phyloP scores from a whole-genome alignment of 2,113 vertebrate genomes.

The Machaerirhynchus nigripectus region DNA sequence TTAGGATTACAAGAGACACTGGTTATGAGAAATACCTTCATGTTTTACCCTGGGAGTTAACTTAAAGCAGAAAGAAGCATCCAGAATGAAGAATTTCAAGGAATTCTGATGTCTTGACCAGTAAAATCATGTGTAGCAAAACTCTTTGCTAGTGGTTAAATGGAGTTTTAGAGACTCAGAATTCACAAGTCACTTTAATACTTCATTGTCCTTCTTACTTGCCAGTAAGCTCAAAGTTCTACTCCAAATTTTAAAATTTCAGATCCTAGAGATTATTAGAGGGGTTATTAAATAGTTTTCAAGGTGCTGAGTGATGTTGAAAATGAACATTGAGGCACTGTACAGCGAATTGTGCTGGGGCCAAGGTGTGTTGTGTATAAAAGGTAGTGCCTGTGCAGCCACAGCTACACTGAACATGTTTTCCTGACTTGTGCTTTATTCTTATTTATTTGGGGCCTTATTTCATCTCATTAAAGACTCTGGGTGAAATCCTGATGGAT shows the following conservation, averaged over 20 bases:
- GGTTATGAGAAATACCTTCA: background rate
- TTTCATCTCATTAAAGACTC: background rate
- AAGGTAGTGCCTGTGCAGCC: fast-evolving
- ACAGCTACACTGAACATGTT: background rate
- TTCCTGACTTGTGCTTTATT: background rate
- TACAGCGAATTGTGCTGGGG: background rate
- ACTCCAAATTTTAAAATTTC: background rate
- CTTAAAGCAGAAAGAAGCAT: background rate
- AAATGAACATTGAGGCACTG: background rate
- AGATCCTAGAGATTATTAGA: background rate
- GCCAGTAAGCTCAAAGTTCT: background rate
- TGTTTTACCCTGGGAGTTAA: background rate
- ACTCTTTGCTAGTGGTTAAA: background rate
- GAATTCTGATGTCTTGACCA: background rate
- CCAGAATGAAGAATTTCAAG: background rate
- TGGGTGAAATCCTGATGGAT: background rate
- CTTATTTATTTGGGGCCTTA: background rate
- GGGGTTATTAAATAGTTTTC: background rate
- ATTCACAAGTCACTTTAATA: fast-evolving
- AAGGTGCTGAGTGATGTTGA: background rate
- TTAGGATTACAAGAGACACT: background rate
- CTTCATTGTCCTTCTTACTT: background rate
- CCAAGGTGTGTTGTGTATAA: no score
- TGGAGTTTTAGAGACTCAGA: background rate
- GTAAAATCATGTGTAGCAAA: background rate